Conservation (phyloP, 2,113 vertebrate genomes). For the Apteryx mantelli region DNA sequence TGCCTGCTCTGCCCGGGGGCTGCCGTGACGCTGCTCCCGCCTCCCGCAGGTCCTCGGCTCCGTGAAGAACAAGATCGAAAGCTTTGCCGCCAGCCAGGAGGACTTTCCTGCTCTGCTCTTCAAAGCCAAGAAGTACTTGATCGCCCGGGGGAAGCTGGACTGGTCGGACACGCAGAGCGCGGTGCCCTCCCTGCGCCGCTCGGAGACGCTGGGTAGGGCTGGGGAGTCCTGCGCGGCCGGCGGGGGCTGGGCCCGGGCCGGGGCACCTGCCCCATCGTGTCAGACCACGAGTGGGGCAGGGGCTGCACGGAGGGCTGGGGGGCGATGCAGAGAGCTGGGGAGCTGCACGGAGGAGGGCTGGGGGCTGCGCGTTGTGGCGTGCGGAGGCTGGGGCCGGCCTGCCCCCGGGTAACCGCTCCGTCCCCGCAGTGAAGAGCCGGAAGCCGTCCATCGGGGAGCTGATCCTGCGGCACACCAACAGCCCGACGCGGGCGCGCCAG, state of each 20-base stretch:
- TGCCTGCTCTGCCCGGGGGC: neutral
- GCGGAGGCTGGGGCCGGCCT: neutral
- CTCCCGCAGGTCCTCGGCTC: slow-evolving; percentile 89
- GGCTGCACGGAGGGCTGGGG: neutral
- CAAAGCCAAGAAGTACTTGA: slow-evolving; percentile 93
- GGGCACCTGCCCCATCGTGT: neutral
- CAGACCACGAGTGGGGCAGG: neutral
- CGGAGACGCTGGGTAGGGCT: slow-evolving; percentile 84
- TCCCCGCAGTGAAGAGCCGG: slow-evolving; percentile 86
- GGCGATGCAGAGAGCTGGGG: too few relatives aligned
- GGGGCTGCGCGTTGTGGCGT: too few relatives aligned
- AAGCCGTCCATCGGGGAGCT: slow-evolving; percentile 91
- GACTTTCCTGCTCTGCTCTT: slow-evolving; percentile 91
- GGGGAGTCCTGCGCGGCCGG: too few relatives aligned
- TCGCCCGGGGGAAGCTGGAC: slow-evolving; percentile 90
- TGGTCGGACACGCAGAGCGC: slow-evolving; percentile 80
- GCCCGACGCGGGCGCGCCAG: slow-evolving; percentile 88
- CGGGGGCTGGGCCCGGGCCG: neutral
- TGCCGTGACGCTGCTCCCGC: neutral
- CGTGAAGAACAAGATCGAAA: slow-evolving; percentile 95
- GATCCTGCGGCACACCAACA: slow-evolving; percentile 91
- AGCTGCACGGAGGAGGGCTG: neutral
- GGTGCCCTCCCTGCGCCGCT: slow-evolving; percentile 81
- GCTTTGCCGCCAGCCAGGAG: slow-evolving; percentile 89
- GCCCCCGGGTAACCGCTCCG: neutral